Conservation (phyloP, 2,113 vertebrate species). For the Trogon surrucura region DNA sequence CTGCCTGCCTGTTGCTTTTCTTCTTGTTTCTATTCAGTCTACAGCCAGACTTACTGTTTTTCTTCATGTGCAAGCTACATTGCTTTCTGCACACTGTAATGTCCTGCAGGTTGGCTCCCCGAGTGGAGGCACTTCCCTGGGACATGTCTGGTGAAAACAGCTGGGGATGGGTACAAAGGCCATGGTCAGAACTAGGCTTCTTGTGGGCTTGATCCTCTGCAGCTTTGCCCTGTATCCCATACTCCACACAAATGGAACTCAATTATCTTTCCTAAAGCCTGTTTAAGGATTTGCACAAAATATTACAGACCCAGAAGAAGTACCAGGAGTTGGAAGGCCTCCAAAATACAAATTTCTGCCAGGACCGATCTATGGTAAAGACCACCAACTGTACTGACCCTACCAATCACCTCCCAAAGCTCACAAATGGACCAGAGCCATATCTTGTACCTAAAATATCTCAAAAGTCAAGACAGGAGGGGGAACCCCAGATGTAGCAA, state of each 20-base stretch:
- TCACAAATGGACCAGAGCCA: background rate
- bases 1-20: background rate
- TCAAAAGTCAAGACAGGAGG: background rate
- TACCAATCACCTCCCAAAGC: background rate
- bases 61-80: background rate
- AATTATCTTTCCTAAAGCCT: background rate
- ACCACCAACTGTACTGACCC: background rate
- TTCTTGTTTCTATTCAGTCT: background rate
- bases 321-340: background rate
- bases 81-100: background rate
- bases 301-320: background rate
- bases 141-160: background rate
- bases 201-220: background rate
- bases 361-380: background rate
- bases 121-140: background rate
- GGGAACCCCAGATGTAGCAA: background rate
- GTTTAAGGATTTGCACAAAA: background rate
- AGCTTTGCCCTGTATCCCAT: background rate
- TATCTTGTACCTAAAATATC: background rate
- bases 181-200: background rate
- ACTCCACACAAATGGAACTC: background rate
- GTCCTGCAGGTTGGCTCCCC: background rate
- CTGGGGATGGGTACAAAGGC: background rate
- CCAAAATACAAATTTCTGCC: background rate
- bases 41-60: background rate